These are phyloP conservation scores for Ptychoptera contaminata DNA, from an alignment of 2,888 invertebrate genomes.

Conservation along the genomic window DNA sequence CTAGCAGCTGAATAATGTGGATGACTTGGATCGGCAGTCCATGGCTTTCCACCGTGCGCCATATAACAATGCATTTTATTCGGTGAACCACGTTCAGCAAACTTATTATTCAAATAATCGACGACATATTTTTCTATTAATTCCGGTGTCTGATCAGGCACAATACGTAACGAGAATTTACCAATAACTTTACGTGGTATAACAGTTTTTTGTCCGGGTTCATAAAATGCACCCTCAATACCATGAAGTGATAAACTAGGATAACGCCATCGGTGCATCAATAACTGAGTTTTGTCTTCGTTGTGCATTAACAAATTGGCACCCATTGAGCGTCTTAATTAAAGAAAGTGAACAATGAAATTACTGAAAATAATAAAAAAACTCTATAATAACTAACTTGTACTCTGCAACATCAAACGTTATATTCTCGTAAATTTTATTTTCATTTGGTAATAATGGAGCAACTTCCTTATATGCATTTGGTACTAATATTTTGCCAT, in stretches of 20 bases:
- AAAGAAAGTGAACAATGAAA: neutral
- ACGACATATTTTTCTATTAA: constrained; percentile 68
- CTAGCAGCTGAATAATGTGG: constrained; percentile 84
- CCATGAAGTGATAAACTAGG: constrained; percentile 91
- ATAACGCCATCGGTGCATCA: constrained; percentile 93
- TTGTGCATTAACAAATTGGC: constrained; percentile 51
- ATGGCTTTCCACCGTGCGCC: constrained; percentile 67
- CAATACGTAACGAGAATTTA: constrained; percentile 92
- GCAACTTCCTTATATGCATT: constrained; percentile 72
- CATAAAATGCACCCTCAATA: constrained; percentile 89
- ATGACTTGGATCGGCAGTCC: constrained; percentile 87
- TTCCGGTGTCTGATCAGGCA: constrained; percentile 83
- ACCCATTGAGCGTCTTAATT: constrained; percentile 36
- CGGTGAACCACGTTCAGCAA: constrained; percentile 65
- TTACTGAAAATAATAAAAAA: constrained; percentile 1
- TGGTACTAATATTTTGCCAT: constrained; percentile 73
- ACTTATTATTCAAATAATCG: constrained; percentile 59
- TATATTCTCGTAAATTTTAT: constrained; percentile 59
- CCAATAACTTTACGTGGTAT: constrained; percentile 87
- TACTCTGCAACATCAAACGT: constrained; percentile 75
- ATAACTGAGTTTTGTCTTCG: constrained; percentile 61
- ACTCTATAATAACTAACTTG: constrained; percentile 30
- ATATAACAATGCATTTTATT: constrained; percentile 60
- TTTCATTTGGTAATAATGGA: constrained; percentile 51
- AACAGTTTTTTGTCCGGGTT: constrained; percentile 87